phyloP scores from a whole-genome alignment of 2,113 vertebrate genomes.

The Sapajus apella region DNA sequence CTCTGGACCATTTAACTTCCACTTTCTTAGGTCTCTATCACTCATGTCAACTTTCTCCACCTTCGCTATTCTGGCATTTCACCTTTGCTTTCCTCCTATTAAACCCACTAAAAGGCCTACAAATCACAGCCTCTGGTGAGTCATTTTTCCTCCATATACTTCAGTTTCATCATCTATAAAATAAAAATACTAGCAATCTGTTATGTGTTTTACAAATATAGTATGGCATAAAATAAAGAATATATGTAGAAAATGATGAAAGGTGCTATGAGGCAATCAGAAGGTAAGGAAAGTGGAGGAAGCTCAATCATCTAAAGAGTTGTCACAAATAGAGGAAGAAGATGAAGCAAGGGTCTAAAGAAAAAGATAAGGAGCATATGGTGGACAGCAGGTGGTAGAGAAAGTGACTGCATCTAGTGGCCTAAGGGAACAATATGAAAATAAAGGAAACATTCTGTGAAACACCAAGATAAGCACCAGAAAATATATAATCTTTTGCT shows the following conservation, averaged over 20 bases:
- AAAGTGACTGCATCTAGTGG: background rate
- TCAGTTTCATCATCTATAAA: constrained; percentile 56
- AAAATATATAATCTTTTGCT: background rate
- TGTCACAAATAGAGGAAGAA: background rate
- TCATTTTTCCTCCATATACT: background rate
- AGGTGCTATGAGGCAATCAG: background rate
- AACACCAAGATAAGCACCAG: background rate
- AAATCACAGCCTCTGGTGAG: background rate
- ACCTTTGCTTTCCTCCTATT: constrained; percentile 8
- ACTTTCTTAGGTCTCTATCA: constrained; percentile 15
- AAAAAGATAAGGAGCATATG: background rate
- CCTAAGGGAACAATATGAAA: background rate
- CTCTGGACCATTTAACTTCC: background rate
- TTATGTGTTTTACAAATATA: constrained; percentile 57
- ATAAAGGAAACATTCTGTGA: background rate
- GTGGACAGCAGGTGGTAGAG: background rate
- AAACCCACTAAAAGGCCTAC: background rate
- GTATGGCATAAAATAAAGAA: constrained; percentile 18
- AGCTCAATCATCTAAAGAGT: background rate
- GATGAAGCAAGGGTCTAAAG: background rate
- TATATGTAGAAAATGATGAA: background rate
- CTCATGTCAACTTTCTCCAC: background rate
- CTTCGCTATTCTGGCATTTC: background rate
- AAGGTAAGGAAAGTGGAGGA: background rate
- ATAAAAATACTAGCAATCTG: constrained; percentile 35